Base-by-base conservation (phyloP, 2,113 vertebrate species). In the Chlamydotis undulata region DNA sequence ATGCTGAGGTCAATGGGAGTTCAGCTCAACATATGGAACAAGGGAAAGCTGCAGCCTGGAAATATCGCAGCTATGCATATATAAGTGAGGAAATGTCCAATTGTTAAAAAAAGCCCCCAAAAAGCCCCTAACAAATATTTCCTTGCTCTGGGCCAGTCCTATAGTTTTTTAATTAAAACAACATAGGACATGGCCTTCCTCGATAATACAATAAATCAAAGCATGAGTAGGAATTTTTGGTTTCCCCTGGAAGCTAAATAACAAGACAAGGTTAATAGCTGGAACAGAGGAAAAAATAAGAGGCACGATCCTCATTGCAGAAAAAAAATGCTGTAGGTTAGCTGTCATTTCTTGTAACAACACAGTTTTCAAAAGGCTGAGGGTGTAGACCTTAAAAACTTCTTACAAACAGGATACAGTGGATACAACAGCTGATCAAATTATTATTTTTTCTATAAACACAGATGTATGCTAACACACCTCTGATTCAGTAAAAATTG, bases 41-140 rank as follows among this genome's bases (percentile, higher is more conserved):
- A 90, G 83, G 45, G 59, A 43, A 80, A 87, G 28, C 31, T 89
- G 52, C 8, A 91, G 91, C 69, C 82, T 80, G 79, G 82, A 91
- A 89, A 94, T 95, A 96, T 87, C 79, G 65, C 73, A 95, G 93
- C 47, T 96, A 95, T 94, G 96, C 89, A 95, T 93, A 82, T 37
- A 31, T 45, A 81, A 95, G 73, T 67, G 22, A 93, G 89, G 87
- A 95, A 96, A 95, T 82, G 25, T 47, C 26, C 85, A 33, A 41
- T 12, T 75, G 56, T 45, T 64, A 11, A 59, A 43, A 37, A 87
- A 84, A 64, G 8, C 26, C 25, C 49, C 18, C 60, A 6, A 2
- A 9, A 7, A 7, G 13, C 1, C 4, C 33, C 39, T 79, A 39
- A 16, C 55, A 87, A 88, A 55, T 43, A 83, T 92, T 94, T 96